Percentiles rank a stretch among this genome's conserved stretches.
Evolutionary conservation across 2,113 vertebrate species (phyloP).

Genomic region (Alosa alosa): DNA sequence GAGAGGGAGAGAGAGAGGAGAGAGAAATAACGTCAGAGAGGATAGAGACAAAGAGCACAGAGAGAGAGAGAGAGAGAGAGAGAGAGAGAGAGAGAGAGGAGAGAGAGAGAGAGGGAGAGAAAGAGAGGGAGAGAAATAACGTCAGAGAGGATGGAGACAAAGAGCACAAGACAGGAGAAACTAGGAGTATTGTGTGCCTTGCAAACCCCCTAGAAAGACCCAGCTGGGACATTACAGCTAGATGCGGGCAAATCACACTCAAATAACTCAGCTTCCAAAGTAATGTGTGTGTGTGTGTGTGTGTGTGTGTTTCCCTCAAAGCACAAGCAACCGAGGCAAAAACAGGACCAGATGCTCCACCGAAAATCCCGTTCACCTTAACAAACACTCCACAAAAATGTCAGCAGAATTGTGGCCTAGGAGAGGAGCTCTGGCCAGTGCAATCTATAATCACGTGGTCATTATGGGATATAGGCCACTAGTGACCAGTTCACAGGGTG

Average conservation of each 20-base stretch:
- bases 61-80: neutral
- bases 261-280: neutral
- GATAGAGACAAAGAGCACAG: no score
- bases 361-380: neutral
- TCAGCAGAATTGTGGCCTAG: neutral
- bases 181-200: neutral
- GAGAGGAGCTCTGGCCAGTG: neutral
- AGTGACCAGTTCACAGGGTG: neutral
- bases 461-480: neutral
- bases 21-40: neutral
- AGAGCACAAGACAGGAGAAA: neutral
- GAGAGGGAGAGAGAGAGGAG: neutral
- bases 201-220: neutral
- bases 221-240: neutral
- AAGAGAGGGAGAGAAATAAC: no score
- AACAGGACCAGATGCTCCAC: neutral
- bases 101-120: neutral
- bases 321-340: neutral
- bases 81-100: neutral
- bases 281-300: no score
- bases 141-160: no score
- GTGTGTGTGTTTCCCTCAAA: neutral
- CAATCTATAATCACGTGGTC: neutral
- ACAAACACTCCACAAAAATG: neutral
- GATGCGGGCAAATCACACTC: neutral